Evolutionary conservation across 2,797 vertebrate genomes (phyloP).

Genomic region (Sebastes cheni): DNA sequence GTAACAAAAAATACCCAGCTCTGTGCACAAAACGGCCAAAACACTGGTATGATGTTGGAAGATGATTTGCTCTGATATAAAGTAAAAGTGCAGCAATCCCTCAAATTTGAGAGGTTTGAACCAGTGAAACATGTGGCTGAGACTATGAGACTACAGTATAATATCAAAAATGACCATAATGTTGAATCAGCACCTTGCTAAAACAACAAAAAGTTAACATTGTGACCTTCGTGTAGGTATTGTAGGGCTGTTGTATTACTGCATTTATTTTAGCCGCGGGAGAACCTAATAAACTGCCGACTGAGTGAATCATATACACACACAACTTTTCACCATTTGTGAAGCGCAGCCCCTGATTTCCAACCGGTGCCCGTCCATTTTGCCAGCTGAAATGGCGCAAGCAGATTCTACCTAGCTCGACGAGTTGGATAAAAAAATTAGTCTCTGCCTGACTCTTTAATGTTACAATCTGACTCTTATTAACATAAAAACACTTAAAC

Average conservation of each 20-base stretch:
- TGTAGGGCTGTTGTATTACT: not conserved
- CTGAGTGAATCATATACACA: not conserved
- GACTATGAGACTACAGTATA: not conserved
- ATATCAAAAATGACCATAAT: not conserved
- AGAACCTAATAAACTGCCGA: not conserved
- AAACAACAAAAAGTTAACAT: not conserved
- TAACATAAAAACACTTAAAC: too few species aligned
- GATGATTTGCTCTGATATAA: not conserved
- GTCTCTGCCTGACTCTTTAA: not conserved
- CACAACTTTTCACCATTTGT: not conserved
- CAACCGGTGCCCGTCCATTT: not conserved
- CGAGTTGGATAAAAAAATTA: not conserved
- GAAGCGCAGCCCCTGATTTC: not conserved
- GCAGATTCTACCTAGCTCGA: not conserved
- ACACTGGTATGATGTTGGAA: not conserved
- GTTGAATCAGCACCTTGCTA: not conserved
- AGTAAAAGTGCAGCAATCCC: not conserved
- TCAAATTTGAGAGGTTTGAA: not conserved
- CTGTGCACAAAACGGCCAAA: not conserved
- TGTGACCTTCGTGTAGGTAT: not conserved
- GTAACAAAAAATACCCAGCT: not conserved
- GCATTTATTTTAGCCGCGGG: not conserved
- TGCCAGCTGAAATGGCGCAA: not conserved
- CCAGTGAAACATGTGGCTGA: not conserved
- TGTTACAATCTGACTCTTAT: not conserved